A percentile compares a stretch with the other conserved stretches of the same genome.
These are phyloP conservation scores for Ardeotis arabs DNA, from an alignment of 2,113 vertebrate genomes.

Conservation along the genomic window DNA sequence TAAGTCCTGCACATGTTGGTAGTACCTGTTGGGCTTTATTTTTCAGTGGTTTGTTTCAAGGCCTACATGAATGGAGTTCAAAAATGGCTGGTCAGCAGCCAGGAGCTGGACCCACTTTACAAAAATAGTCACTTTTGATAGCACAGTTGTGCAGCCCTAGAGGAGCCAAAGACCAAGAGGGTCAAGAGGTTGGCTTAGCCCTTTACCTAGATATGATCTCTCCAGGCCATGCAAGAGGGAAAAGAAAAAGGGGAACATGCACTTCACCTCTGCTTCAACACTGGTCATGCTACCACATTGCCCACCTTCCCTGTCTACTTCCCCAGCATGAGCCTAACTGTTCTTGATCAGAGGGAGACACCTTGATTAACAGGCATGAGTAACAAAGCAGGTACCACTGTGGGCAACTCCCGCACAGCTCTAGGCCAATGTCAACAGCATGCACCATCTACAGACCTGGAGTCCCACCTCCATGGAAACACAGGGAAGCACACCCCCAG, in stretches of 20 bases:
- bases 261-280: neutral
- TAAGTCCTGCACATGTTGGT: neutral
- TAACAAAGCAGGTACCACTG: neutral
- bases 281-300: neutral
- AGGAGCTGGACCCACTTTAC: neutral
- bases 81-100: neutral
- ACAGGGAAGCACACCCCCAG: rapidly evolving
- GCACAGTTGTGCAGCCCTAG: neutral
- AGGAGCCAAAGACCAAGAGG: neutral
- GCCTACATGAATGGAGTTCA: neutral
- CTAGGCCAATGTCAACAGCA: neutral
- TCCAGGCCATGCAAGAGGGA: neutral
- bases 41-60: neutral
- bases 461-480: neutral
- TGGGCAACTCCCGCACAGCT: neutral
- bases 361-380: neutral
- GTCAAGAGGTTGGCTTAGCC: neutral
- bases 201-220: neutral
- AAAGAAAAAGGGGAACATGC: neutral
- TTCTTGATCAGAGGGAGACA: neutral
- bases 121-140: neutral
- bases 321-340: neutral
- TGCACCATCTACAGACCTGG: neutral
- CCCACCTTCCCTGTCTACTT: neutral
- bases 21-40: neutral